Percentiles rank a stretch among this genome's conserved stretches.
These are phyloP conservation scores for Hyperoplus lanceolatus DNA, from an alignment of 2,797 vertebrate species.

Conservation along the genomic window DNA sequence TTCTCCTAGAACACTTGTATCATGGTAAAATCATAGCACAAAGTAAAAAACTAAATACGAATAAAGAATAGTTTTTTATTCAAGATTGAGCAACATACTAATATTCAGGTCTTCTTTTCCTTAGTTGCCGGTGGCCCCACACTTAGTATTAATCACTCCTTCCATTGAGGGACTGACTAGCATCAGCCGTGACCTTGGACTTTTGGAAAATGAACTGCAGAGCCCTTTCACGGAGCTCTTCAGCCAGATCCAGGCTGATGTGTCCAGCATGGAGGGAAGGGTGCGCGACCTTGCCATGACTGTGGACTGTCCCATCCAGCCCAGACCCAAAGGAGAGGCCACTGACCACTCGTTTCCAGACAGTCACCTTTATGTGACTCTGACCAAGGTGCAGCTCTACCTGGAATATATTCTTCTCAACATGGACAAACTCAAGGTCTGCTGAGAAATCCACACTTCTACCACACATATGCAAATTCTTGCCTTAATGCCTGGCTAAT, in stretches of 20 bases:
- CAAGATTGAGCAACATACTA: not conserved
- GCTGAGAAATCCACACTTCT: constrained; percentile 52
- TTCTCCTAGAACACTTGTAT: too few relatives aligned
- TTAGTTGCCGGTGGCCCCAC: constrained; percentile 44
- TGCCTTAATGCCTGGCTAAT: not conserved
- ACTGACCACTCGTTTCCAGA: constrained; percentile 29
- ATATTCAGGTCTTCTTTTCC: not conserved
- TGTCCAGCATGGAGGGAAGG: constrained; percentile 64
- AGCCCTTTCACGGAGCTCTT: constrained; percentile 34
- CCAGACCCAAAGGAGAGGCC: constrained; percentile 1
- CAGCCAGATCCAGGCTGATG: constrained; percentile 71
- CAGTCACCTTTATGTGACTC: constrained; percentile 46
- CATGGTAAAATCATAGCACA: too few relatives aligned
- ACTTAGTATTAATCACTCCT: constrained; percentile 37
- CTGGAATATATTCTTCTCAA: constrained; percentile 68
- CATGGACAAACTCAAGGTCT: constrained; percentile 72
- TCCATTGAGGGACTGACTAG: constrained; percentile 65
- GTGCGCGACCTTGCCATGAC: constrained; percentile 52
- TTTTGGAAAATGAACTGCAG: constrained; percentile 56
- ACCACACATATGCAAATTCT: not conserved
- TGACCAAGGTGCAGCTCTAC: constrained; percentile 70
- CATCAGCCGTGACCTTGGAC: constrained; percentile 61
- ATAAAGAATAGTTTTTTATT: not conserved
- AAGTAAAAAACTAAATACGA: too few relatives aligned
- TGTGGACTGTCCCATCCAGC: constrained; percentile 49